Conservation (phyloP, 2,797 vertebrate species). For the Heterohyrax brucei region DNA sequence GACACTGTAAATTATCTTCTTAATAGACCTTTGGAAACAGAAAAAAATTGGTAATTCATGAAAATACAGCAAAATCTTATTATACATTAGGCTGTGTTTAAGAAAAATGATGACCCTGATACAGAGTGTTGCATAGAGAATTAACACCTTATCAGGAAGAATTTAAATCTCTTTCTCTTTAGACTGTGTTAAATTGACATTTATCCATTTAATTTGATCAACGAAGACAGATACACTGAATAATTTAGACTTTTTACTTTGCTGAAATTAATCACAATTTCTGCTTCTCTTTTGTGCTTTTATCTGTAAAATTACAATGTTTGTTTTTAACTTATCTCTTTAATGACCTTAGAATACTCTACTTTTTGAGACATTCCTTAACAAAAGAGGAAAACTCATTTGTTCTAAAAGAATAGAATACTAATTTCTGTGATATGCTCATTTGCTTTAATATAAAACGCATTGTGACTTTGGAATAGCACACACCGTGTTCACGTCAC, state of each 20-base stretch:
- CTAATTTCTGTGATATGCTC: background rate
- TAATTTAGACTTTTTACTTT: constrained; percentile 55
- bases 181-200: background rate
- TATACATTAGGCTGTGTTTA: constrained; percentile 5
- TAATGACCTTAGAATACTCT: constrained; percentile 35
- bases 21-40: constrained; percentile 46
- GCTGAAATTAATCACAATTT: constrained; percentile 50
- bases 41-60: constrained; percentile 52
- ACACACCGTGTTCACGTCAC: background rate
- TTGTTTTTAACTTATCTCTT: constrained; percentile 21
- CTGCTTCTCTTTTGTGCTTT: constrained; percentile 25
- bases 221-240: background rate
- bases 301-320: constrained; percentile 27
- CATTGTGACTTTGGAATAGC: background rate
- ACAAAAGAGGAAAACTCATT: background rate
- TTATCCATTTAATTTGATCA: constrained; percentile 63
- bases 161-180: constrained; percentile 57
- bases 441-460: background rate
- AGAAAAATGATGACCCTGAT: constrained; percentile 53
- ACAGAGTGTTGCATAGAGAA: constrained; percentile 24
- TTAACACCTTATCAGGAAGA: constrained; percentile 54
- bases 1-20: constrained; percentile 43
- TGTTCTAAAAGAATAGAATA: background rate
- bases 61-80: constrained; percentile 52
- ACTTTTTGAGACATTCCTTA: background rate